Percentiles rank a stretch among this genome's conserved stretches.
Evolutionary conservation across 2,113 vertebrate genomes (phyloP).

Genomic region (Scomber japonicus): DNA sequence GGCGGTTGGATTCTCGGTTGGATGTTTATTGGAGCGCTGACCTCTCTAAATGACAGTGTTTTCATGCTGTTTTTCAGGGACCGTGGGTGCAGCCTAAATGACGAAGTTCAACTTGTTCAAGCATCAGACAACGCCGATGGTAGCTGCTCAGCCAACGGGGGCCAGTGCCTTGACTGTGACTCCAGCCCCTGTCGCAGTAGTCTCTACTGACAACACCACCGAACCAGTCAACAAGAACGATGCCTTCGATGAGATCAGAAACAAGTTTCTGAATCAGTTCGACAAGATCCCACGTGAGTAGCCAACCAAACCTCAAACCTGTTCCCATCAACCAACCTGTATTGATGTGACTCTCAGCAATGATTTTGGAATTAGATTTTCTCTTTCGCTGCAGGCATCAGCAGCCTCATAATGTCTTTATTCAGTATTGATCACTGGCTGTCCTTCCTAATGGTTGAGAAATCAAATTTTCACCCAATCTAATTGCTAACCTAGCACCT

Average conservation of each 20-base stretch:
- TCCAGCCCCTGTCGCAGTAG: slow-evolving; percentile 76
- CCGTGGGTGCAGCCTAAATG: slow-evolving; percentile 78
- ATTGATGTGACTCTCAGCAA: slow-evolving; percentile 28
- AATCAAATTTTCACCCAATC: slow-evolving; percentile 73
- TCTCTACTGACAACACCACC: slow-evolving; percentile 87
- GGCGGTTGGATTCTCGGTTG: not conserved
- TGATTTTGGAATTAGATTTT: slow-evolving; percentile 61
- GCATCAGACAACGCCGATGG: slow-evolving; percentile 86
- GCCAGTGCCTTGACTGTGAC: slow-evolving; percentile 79
- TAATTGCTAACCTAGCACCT: slow-evolving; percentile 73
- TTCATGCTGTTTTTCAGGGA: slow-evolving; percentile 59
- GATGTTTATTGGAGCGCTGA: not conserved
- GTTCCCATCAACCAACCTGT: slow-evolving; percentile 33
- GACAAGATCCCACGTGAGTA: slow-evolving; percentile 95
- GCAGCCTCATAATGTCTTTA: slow-evolving; percentile 75
- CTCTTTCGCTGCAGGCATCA: slow-evolving; percentile 61
- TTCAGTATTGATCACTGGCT: slow-evolving; percentile 76
- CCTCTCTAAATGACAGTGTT: not conserved
- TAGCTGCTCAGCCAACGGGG: slow-evolving; percentile 81
- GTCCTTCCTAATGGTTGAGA: slow-evolving; percentile 69
- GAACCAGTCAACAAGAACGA: slow-evolving; percentile 88
- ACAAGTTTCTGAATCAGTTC: slow-evolving; percentile 95
- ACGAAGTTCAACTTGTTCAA: slow-evolving; percentile 90
- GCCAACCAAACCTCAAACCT: slow-evolving; percentile 20
- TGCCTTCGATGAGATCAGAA: slow-evolving; percentile 90